Percentiles rank a stretch among this genome's conserved stretches.
Evolutionary conservation across 2,113 vertebrate genomes (phyloP).

Genomic region (Ariopsis seemanni): DNA sequence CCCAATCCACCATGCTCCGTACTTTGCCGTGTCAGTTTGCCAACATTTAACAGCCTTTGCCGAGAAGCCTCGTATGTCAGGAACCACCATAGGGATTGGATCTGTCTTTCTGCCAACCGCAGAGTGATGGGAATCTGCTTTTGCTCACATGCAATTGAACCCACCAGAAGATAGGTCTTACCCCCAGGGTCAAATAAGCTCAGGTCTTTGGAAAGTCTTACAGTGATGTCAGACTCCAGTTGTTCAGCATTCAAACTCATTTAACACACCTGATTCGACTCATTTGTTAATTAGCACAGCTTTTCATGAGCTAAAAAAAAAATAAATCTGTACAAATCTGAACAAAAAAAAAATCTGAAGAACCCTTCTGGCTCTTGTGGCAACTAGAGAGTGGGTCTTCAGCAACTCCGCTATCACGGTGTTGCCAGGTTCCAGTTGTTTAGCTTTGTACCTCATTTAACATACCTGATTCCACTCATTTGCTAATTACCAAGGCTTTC

Average conservation of each 20-base stretch:
- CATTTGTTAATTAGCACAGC: neutral
- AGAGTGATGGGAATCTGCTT: conserved; percentile 22
- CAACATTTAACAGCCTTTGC: conserved; percentile 19
- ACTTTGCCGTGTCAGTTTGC: conserved; percentile 9
- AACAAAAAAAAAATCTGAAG: neutral
- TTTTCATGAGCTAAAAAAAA: neutral
- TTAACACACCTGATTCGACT: neutral
- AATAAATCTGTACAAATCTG: neutral
- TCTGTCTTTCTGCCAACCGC: conserved; percentile 5
- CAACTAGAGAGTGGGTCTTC: neutral
- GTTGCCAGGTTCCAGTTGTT: neutral
- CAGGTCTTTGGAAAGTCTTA: neutral
- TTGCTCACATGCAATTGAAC: conserved; percentile 10
- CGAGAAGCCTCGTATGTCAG: conserved; percentile 18
- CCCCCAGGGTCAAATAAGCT: neutral
- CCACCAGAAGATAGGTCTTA: neutral
- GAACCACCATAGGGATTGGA: neutral
- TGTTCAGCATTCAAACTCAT: neutral
- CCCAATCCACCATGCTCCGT: neutral
- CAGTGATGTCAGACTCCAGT: neutral
- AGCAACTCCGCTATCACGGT: neutral
- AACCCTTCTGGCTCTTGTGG: neutral
- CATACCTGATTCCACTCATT: neutral
- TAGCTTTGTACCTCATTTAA: conserved; percentile 1
- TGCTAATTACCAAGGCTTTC: neutral